Evolutionary conservation across 2,113 vertebrate genomes (phyloP), one percentile per base, ranked within the genome.

Genomic region (Epinephelus lanceolatus): DNA sequence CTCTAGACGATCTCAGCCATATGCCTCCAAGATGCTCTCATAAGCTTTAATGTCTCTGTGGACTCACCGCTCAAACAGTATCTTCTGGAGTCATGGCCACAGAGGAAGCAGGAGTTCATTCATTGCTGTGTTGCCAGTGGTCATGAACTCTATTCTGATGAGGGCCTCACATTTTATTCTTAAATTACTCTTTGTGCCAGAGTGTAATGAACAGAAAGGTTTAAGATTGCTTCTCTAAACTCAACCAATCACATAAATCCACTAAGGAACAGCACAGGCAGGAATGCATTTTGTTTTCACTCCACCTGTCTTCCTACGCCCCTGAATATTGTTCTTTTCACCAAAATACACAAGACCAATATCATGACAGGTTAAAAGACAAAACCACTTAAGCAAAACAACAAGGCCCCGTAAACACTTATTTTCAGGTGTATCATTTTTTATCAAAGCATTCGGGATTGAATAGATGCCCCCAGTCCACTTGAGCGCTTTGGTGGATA

Each of bases 21-120:
- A 83, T 81, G 85, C 84, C 59, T 93, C 42, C 68, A 88, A 81
- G 71, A 91, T 87, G 86, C 70, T 85, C 6, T 59, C 14, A 45
- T 60, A 78, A 69, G 65, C 71, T 63, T 23, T 30, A n/a, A 25
- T 53, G 72, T 87, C 82, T 84, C 76, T 52, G 60, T 42, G 56
- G 77, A 74, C 72, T 55, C 66, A 30, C 68, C 53, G 21, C 59
- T 87, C 47, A 73, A 53, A 80, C 45, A 61, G 40, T 76, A 57
- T 86, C 74, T 83, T 81, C 42, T 86, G 37, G 61, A 88, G 71
- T 83, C 85, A 78, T 1, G 79, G 84, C 72, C 89, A 71, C 53
- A 56, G 18, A 76, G 25, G 37, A 86, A 78, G 57, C 73, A 67
- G 21, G 37, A 45, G 18, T 73, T 82, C 17, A 80, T 74, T 47